These are phyloP conservation scores for Priocnemis perturbator DNA, from an alignment of 2,888 invertebrate genomes.

Conservation along the genomic window DNA sequence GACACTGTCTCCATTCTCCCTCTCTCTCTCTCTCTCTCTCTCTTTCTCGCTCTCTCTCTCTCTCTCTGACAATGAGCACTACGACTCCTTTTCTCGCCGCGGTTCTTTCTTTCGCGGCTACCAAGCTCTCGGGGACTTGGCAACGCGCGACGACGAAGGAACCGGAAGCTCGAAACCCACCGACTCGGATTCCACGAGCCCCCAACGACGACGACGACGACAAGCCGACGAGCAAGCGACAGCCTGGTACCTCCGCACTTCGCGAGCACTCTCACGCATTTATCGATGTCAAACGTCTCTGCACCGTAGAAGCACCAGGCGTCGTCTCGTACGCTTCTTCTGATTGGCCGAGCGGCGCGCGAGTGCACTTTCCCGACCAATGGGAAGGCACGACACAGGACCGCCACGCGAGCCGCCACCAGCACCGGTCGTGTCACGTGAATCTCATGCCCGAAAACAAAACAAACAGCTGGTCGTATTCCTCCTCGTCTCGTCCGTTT, in stretches of 20 bases:
- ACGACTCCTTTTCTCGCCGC: constrained; percentile 20
- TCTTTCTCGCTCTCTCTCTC: no score
- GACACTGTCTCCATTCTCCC: constrained; percentile 50
- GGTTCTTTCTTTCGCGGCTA: constrained; percentile 2
- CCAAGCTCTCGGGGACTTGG: constrained; percentile 5
- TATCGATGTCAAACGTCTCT: constrained; percentile 81
- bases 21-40: no score
- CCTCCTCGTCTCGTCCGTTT: constrained; percentile 35
- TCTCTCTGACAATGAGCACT: no score
- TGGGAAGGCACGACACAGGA: constrained; percentile 70
- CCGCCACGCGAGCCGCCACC: constrained; percentile 65
- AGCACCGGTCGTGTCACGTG: constrained; percentile 79
- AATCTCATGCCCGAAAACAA: constrained; percentile 84
- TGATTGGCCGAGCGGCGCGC: constrained; percentile 77
- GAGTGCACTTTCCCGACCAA: constrained; percentile 77
- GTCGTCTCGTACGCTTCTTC: constrained; percentile 68
- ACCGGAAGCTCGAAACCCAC: constrained; percentile 45
- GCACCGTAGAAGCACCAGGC: constrained; percentile 77
- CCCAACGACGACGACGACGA: constrained; percentile 49
- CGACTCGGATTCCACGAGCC: constrained; percentile 53
- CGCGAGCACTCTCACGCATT: constrained; percentile 81
- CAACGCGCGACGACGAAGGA: constrained; percentile 17
- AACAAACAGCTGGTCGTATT: constrained; percentile 77
- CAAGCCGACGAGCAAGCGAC: constrained; percentile 77
- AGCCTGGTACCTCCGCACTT: constrained; percentile 79